Evolutionary conservation across 2,888 invertebrate species (phyloP).

Genomic region (Stegophylla sp.): DNA sequence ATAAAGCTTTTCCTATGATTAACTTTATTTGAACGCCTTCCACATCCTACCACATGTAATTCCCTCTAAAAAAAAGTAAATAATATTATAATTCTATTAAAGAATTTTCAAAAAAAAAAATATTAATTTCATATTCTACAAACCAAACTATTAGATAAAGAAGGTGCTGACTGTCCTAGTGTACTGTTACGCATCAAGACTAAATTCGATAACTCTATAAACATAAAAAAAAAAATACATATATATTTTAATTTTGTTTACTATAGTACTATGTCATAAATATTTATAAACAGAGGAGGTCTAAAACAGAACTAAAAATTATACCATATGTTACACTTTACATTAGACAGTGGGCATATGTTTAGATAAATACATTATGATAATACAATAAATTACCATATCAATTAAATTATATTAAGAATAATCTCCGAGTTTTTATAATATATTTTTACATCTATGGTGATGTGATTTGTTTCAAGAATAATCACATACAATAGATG

Average conservation of each 20-base stretch:
- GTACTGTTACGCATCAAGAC: slow-evolving; percentile 86
- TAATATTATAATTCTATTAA: slow-evolving; percentile 4
- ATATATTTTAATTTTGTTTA: not conserved
- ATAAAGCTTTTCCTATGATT: slow-evolving; percentile 78
- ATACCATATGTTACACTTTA: not conserved
- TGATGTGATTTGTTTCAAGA: not conserved
- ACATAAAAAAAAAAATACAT: slow-evolving; percentile 10
- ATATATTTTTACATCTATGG: not conserved
- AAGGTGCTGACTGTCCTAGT: slow-evolving; percentile 93
- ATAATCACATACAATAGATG: slow-evolving; percentile 13
- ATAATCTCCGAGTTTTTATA: slow-evolving; percentile 1
- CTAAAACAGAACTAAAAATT: too few relatives aligned
- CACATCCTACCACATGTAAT: slow-evolving; percentile 64
- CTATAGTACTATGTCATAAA: not conserved
- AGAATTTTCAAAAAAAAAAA: not conserved
- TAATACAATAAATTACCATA: not conserved
- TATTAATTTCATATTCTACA: slow-evolving; percentile 5
- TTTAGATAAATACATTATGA: not conserved
- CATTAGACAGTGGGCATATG: not conserved
- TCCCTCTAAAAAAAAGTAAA: slow-evolving; percentile 65
- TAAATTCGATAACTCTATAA: slow-evolving; percentile 73
- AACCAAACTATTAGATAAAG: slow-evolving; percentile 72
- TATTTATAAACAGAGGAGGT: not conserved
- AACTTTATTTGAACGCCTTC: slow-evolving; percentile 69
- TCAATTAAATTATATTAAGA: not conserved